Percentiles rank a stretch among this genome's conserved stretches.
These are phyloP conservation scores for Apostichopus californicus DNA, from an alignment of 35 echinoderm and acorn worm species.

Conservation along the genomic window DNA sequence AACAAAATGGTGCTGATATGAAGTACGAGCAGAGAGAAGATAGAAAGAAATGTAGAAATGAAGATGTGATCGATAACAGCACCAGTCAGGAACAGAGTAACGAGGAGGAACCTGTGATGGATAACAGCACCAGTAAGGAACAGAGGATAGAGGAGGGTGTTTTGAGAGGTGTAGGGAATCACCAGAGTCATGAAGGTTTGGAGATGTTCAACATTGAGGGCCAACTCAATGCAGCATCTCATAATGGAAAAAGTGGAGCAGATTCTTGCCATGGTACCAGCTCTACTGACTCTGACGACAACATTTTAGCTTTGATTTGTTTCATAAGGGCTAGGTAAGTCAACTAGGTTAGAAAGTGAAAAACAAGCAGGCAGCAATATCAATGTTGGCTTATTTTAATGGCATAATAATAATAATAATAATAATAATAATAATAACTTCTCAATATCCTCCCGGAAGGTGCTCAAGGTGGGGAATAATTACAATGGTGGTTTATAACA, in stretches of 20 bases:
- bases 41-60: not conserved
- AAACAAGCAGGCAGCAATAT: too few species aligned
- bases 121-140: not conserved
- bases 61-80: not conserved
- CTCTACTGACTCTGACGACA: not conserved
- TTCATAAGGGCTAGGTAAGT: constrained; percentile 31
- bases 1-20: not conserved
- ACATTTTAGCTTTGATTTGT: constrained; percentile 5
- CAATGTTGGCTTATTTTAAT: too few species aligned
- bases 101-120: too few species aligned
- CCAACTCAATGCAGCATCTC: not conserved
- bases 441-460: too few species aligned
- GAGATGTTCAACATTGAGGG: not conserved
- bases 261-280: not conserved
- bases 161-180: not conserved
- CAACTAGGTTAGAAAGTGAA: too few species aligned
- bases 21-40: not conserved
- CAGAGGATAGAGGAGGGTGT: not conserved
- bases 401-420: too few species aligned
- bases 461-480: too few species aligned
- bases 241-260: not conserved
- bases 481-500: too few species aligned
- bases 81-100: too few species aligned
- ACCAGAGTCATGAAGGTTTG: not conserved
- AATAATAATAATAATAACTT: too few species aligned